Conservation (phyloP, 2,113 vertebrate species). For the Elaphurus davidianus region DNA sequence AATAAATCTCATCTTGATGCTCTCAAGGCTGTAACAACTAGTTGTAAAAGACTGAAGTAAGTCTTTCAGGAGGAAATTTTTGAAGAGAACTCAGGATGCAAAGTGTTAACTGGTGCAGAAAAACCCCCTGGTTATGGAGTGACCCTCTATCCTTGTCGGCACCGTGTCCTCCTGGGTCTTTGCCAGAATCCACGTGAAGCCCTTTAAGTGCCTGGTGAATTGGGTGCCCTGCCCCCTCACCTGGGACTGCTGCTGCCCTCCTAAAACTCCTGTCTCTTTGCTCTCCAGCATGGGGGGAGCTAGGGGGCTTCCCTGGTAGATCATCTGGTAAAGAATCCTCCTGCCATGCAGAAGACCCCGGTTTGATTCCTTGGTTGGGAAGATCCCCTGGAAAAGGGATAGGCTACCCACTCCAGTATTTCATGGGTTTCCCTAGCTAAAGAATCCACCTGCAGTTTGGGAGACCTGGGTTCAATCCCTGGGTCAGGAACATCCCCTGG, state of each 20-base stretch:
- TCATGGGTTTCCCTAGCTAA: background rate
- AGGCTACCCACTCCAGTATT: background rate
- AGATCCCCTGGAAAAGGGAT: background rate
- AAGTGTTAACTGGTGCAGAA: background rate
- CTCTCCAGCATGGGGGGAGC: background rate
- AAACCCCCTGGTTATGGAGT: background rate
- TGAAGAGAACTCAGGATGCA: background rate
- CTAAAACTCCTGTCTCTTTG: background rate
- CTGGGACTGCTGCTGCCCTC: background rate
- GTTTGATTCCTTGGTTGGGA: background rate
- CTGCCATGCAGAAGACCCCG: background rate
- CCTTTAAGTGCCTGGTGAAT: background rate
- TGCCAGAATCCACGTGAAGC: background rate
- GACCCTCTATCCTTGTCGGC: background rate
- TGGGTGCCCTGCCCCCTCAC: background rate
- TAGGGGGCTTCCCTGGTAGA: background rate
- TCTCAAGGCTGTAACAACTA: background rate
- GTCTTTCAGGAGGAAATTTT: background rate
- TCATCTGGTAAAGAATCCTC: background rate
- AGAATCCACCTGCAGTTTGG: background rate
- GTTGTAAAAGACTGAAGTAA: background rate
- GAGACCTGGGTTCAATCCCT: background rate
- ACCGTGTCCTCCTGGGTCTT: background rate
- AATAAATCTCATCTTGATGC: background rate
- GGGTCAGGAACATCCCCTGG: background rate